These are phyloP conservation scores for Pipistrellus kuhlii DNA, from an alignment of 2,797 vertebrate genomes.

Conservation along the genomic window DNA sequence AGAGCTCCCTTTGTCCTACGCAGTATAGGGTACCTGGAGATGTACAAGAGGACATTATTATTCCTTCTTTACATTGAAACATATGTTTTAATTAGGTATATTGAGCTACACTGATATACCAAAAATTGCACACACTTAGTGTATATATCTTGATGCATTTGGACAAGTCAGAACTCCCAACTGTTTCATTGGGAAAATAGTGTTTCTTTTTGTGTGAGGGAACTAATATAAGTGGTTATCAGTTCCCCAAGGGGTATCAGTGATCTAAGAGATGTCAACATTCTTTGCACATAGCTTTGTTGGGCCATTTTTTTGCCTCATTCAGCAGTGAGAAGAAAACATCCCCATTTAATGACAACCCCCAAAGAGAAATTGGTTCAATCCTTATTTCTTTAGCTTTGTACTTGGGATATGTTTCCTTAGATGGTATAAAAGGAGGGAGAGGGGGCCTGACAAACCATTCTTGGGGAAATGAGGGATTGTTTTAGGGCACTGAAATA, in stretches of 20 bases:
- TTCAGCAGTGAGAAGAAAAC: conserved; percentile 39
- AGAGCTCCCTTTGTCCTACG: neutral
- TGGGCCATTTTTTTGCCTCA: neutral
- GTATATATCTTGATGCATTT: neutral
- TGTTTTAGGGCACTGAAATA: neutral
- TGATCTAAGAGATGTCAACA: conserved; percentile 42
- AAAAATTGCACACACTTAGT: neutral
- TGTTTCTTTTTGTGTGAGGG: neutral
- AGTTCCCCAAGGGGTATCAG: neutral
- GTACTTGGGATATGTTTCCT: neutral
- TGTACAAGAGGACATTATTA: neutral
- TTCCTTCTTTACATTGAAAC: neutral
- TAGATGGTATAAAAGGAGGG: neutral
- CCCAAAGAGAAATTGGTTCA: neutral
- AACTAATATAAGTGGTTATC: neutral
- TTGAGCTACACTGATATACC: neutral
- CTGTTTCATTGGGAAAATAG: neutral
- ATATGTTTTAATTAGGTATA: neutral
- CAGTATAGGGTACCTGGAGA: neutral
- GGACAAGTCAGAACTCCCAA: neutral
- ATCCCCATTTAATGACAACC: conserved; percentile 25
- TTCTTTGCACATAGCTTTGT: conserved; percentile 42
- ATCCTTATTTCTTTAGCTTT: conserved; percentile 1
- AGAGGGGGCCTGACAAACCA: neutral
- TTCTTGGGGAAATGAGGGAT: neutral